phyloP scores from a whole-genome alignment of 2,113 vertebrate species.

The Salvelinus alpinus region DNA sequence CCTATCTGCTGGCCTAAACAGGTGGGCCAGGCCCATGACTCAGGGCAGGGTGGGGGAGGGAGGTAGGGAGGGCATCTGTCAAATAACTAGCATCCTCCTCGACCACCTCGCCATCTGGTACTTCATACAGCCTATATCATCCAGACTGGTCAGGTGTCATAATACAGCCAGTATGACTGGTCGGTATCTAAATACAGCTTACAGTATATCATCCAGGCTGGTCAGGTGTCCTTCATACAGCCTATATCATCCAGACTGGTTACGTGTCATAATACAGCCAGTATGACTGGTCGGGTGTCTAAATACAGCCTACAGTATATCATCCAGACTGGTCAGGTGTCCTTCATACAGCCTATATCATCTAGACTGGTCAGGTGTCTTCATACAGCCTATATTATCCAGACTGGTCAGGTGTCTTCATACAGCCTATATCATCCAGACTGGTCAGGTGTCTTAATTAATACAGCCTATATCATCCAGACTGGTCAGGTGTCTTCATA shows the following conservation, averaged over 20 bases:
- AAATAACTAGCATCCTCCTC: slow-evolving; percentile 56
- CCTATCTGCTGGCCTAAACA: slow-evolving; percentile 57
- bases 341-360: no score
- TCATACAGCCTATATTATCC: background rate
- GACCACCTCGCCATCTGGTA: slow-evolving; percentile 59
- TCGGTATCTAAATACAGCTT: no score
- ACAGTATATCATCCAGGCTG: no score
- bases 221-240: no score
- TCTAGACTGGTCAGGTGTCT: no score
- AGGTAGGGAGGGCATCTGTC: slow-evolving; percentile 62
- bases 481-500: background rate
- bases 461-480: background rate
- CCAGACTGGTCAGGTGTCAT: no score
- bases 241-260: no score
- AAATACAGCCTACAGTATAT: background rate
- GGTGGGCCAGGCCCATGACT: slow-evolving; percentile 55
- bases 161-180: no score
- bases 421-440: background rate
- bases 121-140: background rate
- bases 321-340: no score
- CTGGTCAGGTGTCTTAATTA: background rate
- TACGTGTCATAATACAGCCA: no score
- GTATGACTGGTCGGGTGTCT: no score
- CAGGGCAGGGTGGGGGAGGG: slow-evolving; percentile 13
- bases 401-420: background rate